Evolutionary conservation across 2,888 invertebrate species (phyloP).

Genomic region (Cylindroiulus punctatus): DNA sequence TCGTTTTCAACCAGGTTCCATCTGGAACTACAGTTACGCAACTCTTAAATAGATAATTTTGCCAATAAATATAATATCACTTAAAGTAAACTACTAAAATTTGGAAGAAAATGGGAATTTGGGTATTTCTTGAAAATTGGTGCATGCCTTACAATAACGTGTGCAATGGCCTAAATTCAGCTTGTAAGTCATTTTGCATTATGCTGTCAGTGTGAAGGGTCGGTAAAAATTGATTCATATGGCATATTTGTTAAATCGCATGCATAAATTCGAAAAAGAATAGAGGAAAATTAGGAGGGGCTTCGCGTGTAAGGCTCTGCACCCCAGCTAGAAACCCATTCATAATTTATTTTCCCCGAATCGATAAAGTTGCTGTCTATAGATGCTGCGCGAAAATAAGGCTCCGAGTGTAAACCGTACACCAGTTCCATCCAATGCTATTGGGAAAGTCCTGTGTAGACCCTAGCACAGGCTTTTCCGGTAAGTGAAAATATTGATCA

Average conservation of each 20-base stretch:
- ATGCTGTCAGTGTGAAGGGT: not conserved
- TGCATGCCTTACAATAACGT: not conserved
- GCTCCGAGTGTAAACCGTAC: not conserved
- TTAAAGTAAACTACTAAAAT: too few species aligned
- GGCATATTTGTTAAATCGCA: not conserved
- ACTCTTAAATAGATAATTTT: not conserved
- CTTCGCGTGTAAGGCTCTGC: not conserved
- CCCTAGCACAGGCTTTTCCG: slow-evolving; percentile 8
- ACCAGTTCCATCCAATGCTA: not conserved
- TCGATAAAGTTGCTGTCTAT: slow-evolving; percentile 37
- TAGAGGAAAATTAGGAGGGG: not conserved
- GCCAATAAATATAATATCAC: not conserved
- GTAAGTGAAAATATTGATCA: slow-evolving; percentile 33
- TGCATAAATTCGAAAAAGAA: not conserved
- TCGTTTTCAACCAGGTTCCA: not conserved
- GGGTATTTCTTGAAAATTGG: too few species aligned
- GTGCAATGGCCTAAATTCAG: not conserved
- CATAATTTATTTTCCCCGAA: slow-evolving; percentile 29
- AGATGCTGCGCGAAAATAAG: slow-evolving; percentile 3
- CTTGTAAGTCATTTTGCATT: not conserved
- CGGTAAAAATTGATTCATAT: not conserved
- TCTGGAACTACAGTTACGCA: not conserved
- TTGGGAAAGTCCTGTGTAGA: not conserved
- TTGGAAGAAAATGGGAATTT: too few species aligned
- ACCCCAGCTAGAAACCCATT: slow-evolving; percentile 2